Base-by-base conservation (phyloP, 1,140 invertebrate genomes). In the Papilio glaucus region DNA sequence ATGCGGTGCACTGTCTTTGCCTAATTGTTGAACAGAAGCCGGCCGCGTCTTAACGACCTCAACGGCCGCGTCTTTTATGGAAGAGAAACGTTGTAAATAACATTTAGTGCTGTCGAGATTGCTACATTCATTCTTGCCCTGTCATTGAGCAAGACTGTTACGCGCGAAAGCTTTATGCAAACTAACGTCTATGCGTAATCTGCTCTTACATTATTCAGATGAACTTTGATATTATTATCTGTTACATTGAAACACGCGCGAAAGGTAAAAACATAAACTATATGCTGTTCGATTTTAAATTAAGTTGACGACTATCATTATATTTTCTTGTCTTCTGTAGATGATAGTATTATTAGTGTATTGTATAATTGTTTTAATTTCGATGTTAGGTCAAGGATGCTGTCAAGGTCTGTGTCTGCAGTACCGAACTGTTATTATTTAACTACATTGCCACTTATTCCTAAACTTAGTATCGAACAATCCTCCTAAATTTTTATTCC, bases 81-180 rank as follows among this genome's bases (percentile, higher is more conserved):
- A 82, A 87, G 82, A 83, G 84, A 89, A 86, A 83, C 79, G 79
- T 73, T 83, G 85, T 90, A 89, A 87, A 88, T 90, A 85, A 89
- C 83, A 72, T 89, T 85, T 84, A 88, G 76, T 79, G 84, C 85
- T 78, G 70, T 73, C 65, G 74, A 85, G 88, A 91, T 92, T 88
- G 83, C 87, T 92, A 86, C 90, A 92, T 92, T 91, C 87, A 91
- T 91, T 88, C 85, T 87, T 86, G 88, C 84, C 79, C 74, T 79
- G 77, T 74, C 85, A 89, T 89, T 89, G 86, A 86, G 86, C 82
- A 89, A 89, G 80, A 80, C 77, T 73, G 81, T 82, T 83, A 80
- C 78, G 73, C 74, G 79, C 67, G 74, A 80, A 79, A 78, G 77
- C 76, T 72, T 73, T 69, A 69, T 75, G 82, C 84, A 85, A 87